phyloP scores from a whole-genome alignment of 2,113 vertebrate genomes.

The Cnemophilus loriae region DNA sequence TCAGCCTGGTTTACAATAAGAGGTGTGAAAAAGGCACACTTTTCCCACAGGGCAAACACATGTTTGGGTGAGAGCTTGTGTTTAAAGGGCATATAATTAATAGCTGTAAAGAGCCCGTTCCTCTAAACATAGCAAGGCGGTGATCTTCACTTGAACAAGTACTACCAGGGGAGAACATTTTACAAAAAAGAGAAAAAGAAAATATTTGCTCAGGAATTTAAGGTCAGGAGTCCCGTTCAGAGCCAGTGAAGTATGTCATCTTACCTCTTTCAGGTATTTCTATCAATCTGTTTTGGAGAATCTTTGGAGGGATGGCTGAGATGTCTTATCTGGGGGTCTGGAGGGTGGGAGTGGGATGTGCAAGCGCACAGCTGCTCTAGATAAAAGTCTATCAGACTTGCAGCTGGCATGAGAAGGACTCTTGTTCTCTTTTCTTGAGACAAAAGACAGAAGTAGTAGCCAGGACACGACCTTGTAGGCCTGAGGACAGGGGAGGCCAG shows the following conservation, averaged over 20 bases:
- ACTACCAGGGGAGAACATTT: not conserved
- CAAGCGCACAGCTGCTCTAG: rapidly evolving
- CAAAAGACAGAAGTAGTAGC: not conserved
- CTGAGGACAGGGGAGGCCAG: not conserved
- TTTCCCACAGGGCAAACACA: not conserved
- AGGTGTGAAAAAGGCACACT: constrained; percentile 9
- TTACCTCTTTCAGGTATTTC: not conserved
- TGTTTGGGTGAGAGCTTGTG: not conserved
- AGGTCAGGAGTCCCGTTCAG: not conserved
- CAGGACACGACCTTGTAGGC: not conserved
- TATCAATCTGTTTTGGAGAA: not conserved
- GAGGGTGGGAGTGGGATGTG: not conserved
- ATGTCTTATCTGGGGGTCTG: not conserved
- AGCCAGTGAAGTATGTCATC: not conserved
- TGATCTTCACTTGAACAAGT: not conserved
- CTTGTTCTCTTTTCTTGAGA: not conserved
- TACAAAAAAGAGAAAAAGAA: not conserved
- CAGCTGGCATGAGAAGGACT: not conserved
- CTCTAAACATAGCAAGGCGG: not conserved
- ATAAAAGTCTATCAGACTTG: not conserved
- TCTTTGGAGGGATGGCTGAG: not conserved
- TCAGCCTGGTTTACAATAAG: not conserved
- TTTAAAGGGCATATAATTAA: constrained; percentile 22
- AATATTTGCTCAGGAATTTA: not conserved
- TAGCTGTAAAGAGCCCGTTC: not conserved